Evolutionary conservation across 2,113 vertebrate species (phyloP), one percentile per base, ranked within the genome.

Genomic region (Coryphaenoides rupestris): DNA sequence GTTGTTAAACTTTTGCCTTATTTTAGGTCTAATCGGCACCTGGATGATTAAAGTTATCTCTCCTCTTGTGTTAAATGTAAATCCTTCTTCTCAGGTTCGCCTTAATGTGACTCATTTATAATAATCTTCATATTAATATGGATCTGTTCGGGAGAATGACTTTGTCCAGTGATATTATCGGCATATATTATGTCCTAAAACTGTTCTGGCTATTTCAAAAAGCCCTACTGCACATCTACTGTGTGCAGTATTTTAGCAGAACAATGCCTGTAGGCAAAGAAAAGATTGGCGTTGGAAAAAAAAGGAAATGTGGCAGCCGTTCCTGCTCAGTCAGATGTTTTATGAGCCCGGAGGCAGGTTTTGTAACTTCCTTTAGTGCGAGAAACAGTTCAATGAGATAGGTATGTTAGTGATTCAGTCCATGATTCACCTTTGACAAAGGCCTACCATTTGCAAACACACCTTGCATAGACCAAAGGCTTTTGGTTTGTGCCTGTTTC

Each of bases 211-310:
- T 64, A 67, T 68, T 65, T 74, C 60, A 72, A 65, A 70, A 65
- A 70, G 69, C 74, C 79, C 65, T 61, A 73, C 70, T 62, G 26
- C 66, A 58, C 63, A 68, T 80, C 77, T 70, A 70, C 72, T 72
- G 65, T 65, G 72, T 80, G 84, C 64, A 73, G 66, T 78, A 75
- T 73, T 83, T 87, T 84, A 84, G 80, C 87, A 88, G 87, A 88
- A 83, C 77, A 83, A 87, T 81, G 87, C 87, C 76, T 63, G 40
- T 65, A 80, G 86, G 80, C 68, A 72, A 62, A 80, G 71, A 75
- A 76, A 75, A 74, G 81, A 75, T 60, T 63, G 74, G 62, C 59
- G 66, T 68, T 68, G 67, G 57, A 78, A 77, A 75, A 40, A 78
- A 68, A 84, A 83, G 79, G 58, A 83, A 85, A 83, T 78, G 70